These are phyloP conservation scores for Pachydiplax longipennis DNA, from an alignment of 2,888 invertebrate species.

Conservation along the genomic window DNA sequence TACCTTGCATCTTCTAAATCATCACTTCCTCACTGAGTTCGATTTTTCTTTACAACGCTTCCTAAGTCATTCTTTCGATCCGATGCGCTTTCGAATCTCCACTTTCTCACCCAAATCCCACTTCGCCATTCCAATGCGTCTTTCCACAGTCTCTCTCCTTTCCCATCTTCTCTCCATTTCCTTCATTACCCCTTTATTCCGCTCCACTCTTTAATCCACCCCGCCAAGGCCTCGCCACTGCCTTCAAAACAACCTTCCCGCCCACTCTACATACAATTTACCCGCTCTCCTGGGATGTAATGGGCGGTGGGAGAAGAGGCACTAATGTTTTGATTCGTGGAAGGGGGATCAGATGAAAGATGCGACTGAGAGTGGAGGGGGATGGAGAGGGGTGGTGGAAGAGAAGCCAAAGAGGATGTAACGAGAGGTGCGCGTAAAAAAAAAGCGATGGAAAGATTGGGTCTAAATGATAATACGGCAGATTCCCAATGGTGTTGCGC, in stretches of 20 bases:
- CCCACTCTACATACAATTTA: conserved; percentile 1
- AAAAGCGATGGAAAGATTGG: background rate
- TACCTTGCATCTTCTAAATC: no score
- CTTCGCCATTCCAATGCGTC: no score
- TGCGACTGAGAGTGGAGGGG: background rate
- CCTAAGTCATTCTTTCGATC: no score
- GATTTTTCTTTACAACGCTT: no score
- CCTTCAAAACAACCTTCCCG: background rate
- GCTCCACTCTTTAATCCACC: background rate
- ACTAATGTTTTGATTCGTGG: no score
- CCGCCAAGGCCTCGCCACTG: background rate
- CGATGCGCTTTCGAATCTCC: no score
- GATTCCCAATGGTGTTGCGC: background rate
- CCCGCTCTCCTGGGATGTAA: background rate
- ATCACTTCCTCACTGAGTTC: no score
- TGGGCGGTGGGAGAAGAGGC: background rate
- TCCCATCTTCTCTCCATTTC: background rate
- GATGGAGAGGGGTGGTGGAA: background rate
- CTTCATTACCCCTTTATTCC: background rate
- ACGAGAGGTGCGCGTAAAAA: background rate
- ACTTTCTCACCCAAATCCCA: no score
- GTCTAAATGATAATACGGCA: background rate
- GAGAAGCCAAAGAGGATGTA: background rate
- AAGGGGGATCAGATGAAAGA: no score
- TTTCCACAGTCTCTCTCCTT: background rate